These are phyloP conservation scores for Pangasius krempfi DNA, from an alignment of 2,797 vertebrate species.

Conservation along the genomic window DNA sequence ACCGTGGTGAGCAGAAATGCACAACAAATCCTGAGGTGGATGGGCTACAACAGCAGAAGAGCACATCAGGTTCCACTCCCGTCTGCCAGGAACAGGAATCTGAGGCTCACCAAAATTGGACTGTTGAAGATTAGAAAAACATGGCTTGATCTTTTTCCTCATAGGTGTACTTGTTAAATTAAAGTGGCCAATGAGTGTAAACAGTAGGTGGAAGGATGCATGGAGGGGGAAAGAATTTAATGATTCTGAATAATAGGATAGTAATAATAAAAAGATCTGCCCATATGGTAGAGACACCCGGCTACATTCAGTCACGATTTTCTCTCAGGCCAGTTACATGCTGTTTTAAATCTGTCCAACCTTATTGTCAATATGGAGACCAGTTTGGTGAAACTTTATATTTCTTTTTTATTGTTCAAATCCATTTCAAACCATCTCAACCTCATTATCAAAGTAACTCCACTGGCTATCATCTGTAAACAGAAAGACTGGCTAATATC, in stretches of 20 bases:
- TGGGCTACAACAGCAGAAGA: no score
- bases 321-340: neutral
- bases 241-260: neutral
- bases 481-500: neutral
- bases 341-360: constrained; percentile 7
- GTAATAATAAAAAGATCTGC: constrained; percentile 6
- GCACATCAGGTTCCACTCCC: neutral
- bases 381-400: neutral
- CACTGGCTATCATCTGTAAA: neutral
- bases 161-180: neutral
- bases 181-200: neutral
- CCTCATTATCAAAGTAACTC: neutral
- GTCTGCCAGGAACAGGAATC: neutral
- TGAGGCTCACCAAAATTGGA: neutral
- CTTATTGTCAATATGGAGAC: neutral
- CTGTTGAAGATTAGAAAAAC: neutral
- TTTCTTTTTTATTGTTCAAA: neutral
- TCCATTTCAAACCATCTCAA: neutral
- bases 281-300: constrained; percentile 1
- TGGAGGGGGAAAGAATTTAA: neutral
- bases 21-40: neutral
- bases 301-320: constrained; percentile 2
- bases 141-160: neutral
- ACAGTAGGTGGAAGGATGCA: neutral
- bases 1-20: neutral